These are phyloP conservation scores for Amitus sp. DNA, from an alignment of 2,888 invertebrate species.

Conservation along the genomic window DNA sequence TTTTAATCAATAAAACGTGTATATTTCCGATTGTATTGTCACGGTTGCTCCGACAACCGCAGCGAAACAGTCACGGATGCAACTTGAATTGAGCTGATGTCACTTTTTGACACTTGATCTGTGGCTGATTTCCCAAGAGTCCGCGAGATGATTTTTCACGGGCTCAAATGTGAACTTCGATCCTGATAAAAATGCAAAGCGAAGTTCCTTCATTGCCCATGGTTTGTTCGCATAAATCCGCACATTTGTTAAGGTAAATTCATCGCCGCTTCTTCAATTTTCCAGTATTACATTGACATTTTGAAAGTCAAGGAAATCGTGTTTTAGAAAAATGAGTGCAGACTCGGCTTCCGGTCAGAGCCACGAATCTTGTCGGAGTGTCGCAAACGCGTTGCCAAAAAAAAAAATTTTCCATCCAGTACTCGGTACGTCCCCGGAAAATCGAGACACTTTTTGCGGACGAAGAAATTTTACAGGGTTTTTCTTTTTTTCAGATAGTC, in stretches of 20 bases:
- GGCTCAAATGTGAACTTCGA: slow-evolving; percentile 32
- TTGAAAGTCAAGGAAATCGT: background rate
- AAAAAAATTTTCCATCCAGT: slow-evolving; percentile 51
- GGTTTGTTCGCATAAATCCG: slow-evolving; percentile 54
- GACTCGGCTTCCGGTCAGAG: slow-evolving; percentile 45
- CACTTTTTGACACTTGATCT: slow-evolving; percentile 34
- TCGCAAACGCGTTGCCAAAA: slow-evolving; percentile 45
- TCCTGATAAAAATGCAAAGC: slow-evolving; percentile 61
- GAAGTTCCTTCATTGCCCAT: slow-evolving; percentile 58
- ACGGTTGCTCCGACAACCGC: slow-evolving; percentile 52
- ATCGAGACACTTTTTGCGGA: too few relatives aligned
- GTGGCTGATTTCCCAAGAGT: background rate
- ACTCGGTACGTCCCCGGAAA: slow-evolving; percentile 58
- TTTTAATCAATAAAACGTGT: slow-evolving; percentile 32
- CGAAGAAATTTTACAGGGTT: slow-evolving; percentile 5
- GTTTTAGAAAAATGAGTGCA: slow-evolving; percentile 48
- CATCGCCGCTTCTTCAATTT: background rate
- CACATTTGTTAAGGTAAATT: slow-evolving; percentile 53
- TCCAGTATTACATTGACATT: background rate
- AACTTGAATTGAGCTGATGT: slow-evolving; percentile 44
- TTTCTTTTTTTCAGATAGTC: slow-evolving; percentile 39
- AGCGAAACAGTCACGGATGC: slow-evolving; percentile 57
- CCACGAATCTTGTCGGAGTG: slow-evolving; percentile 46
- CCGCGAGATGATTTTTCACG: slow-evolving; percentile 6
- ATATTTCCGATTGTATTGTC: slow-evolving; percentile 37